A percentile compares a stretch with the other conserved stretches of the same genome.
phyloP scores from a whole-genome alignment of 1,140 invertebrate species.

The Thaumetopoea pityocampa region DNA sequence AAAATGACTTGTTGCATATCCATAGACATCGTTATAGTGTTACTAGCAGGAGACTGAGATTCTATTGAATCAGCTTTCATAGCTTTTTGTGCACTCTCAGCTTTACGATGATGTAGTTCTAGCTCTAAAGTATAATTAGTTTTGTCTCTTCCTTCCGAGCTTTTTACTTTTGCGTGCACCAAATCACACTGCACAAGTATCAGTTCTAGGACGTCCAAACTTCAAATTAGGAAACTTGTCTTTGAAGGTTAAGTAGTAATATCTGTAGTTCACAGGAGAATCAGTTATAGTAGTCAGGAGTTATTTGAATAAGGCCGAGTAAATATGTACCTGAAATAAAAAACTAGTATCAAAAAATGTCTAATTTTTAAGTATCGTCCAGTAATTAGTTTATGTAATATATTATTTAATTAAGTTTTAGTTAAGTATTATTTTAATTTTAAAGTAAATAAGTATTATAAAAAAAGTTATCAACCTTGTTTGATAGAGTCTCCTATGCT shows the following conservation, averaged over 20 bases:
- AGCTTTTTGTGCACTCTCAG: slow-evolving; percentile 9
- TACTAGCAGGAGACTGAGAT: slow-evolving; percentile 11
- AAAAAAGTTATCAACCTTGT: too few species aligned
- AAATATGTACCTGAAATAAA: too few species aligned
- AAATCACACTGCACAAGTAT: neutral
- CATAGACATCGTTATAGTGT: slow-evolving; percentile 1
- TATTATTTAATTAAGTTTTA: too few species aligned
- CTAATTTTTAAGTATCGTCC: too few species aligned
- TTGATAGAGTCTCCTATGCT: too few species aligned
- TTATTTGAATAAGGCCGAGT: too few species aligned
- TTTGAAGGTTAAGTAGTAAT: neutral
- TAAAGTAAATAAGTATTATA: too few species aligned
- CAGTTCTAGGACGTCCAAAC: slow-evolving; percentile 1
- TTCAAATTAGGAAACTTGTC: neutral
- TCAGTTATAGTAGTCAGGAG: too few species aligned
- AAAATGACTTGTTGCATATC: slow-evolving; percentile 14
- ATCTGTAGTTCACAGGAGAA: too few species aligned
- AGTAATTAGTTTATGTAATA: too few species aligned
- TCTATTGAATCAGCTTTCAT: slow-evolving; percentile 7
- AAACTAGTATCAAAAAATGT: too few species aligned
- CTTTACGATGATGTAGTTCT: slow-evolving; percentile 15
- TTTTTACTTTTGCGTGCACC: neutral
- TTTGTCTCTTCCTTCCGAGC: slow-evolving; percentile 2
- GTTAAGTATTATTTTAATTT: too few species aligned
- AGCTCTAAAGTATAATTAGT: neutral